Evolutionary conservation across 2,888 invertebrate species (phyloP), one percentile per base, ranked within the genome.

Genomic region (Diploptera punctata): DNA sequence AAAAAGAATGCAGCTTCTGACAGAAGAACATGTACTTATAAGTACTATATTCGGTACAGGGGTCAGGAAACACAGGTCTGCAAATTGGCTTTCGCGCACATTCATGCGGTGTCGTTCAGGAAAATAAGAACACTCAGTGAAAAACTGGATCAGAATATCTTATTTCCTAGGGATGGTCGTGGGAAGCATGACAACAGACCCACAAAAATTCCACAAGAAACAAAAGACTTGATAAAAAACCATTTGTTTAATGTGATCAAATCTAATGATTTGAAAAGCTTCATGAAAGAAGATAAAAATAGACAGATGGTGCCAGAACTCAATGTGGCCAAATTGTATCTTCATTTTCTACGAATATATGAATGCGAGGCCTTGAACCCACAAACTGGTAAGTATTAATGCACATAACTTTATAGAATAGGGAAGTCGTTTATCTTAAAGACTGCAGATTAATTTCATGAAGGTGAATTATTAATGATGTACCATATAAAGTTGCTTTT

Each of bases 71-170:
- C 86, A 18, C 87, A 87, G 81, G 86, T 87, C 29, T 87, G 87
- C 78, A 87, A 87, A 79, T 85, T 86, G 60, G 87, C 87, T 33
- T 87, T 87, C 76, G 87, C 87, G 80, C 87, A 87, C 78, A 87
- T 87, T 72, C 87, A 87, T 81, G 85, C 86, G 2, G 86, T 87
- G 65, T 86, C 87, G 29, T 86, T 86, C 78, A 81, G 87, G 76
- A 87, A 87, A 80, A 87, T 87, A 2, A 80, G 87, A 79, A 87
- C 87, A 1, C 81, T 87, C 1, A 87, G 87, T 77, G 86, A 87
- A 78, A 87, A 87, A 80, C 85, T 87, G 85, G 87, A 87, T 80
- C 87, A 87, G 79, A 87, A 87, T 67, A 83, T 87, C 0, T 85
- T 87, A 84, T 87, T 86, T 77, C 87, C 87, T 5, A 84, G 86